A percentile compares a stretch with the other conserved stretches of the same genome.
Conservation (phyloP, 1,140 invertebrate species). For the Propsilocerus akamusi region DNA sequence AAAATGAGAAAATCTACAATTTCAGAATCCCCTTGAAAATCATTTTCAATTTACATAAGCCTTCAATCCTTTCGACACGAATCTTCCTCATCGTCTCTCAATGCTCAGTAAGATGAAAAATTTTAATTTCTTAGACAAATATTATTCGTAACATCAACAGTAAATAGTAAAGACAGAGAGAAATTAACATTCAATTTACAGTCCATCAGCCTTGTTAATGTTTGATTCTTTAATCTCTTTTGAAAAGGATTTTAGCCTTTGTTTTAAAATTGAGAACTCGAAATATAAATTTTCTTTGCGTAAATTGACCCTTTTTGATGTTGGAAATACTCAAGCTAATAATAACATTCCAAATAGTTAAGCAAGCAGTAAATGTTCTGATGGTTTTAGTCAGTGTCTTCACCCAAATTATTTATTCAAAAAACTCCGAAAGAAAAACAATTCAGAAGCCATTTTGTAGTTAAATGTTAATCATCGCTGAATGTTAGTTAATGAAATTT, state of each 20-base stretch:
- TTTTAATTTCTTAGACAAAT: constrained; percentile 3
- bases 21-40: neutral
- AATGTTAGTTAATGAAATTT: constrained; percentile 2
- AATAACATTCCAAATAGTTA: no score
- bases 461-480: constrained; percentile 1
- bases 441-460: constrained; percentile 1
- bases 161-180: neutral
- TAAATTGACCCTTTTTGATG: no score
- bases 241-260: no score
- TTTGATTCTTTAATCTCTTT: neutral
- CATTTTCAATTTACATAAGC: constrained; percentile 4
- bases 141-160: neutral
- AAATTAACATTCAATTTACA: neutral
- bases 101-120: constrained; percentile 2
- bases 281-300: no score
- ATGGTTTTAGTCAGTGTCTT: no score
- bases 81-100: neutral
- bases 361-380: no score
- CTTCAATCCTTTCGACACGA: constrained; percentile 1
- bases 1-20: neutral
- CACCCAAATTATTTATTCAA: no score
- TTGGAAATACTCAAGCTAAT: no score
- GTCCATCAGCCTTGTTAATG: neutral
- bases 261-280: no score
- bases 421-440: no score